Conservation (phyloP, 2,113 vertebrate genomes). For the Spea multiplicata region DNA sequence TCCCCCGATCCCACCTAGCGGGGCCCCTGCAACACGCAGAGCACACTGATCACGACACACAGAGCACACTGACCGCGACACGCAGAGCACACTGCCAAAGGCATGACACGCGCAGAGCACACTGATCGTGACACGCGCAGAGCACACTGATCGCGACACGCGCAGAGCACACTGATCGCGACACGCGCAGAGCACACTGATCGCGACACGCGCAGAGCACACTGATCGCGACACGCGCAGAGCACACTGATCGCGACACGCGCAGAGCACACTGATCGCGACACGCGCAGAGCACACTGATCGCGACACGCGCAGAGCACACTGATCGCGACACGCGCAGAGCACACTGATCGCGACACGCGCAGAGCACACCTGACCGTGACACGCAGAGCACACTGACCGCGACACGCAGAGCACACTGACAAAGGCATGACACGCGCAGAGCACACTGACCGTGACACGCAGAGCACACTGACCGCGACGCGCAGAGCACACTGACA, state of each 20-base stretch:
- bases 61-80: background rate
- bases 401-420: background rate
- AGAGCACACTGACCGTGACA: background rate
- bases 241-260: background rate
- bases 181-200: background rate
- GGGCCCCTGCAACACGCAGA: constrained; percentile 75
- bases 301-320: background rate
- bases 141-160: background rate
- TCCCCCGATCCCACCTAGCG: constrained; percentile 90
- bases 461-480: background rate
- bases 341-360: background rate
- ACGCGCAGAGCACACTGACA: background rate
- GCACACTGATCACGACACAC: background rate
- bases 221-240: background rate
- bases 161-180: background rate
- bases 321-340: background rate
- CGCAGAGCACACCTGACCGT: background rate
- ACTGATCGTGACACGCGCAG: background rate
- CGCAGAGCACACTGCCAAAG: background rate
- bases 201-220: background rate
- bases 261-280: background rate
- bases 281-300: background rate
- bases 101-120: background rate
- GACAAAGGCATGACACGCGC: background rate
- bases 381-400: background rate